Evolutionary conservation across 92 coral and sea anemone species (phyloP).

Genomic region (Umimayanthus kanabou): DNA sequence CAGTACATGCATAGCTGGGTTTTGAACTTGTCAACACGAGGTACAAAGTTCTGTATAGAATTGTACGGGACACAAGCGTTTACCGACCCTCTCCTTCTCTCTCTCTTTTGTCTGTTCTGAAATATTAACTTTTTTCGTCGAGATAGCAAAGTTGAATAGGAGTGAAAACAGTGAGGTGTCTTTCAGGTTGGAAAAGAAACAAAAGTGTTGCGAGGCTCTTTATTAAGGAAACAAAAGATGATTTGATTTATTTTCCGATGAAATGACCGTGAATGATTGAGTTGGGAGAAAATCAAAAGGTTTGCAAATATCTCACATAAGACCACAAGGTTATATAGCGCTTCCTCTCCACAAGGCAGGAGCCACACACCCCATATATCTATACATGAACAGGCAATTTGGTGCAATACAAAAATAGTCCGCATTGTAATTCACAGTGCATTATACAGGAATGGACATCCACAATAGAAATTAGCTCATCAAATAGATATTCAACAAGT

Average conservation of each 20-base stretch:
- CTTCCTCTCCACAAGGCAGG: neutral
- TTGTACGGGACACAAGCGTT: neutral
- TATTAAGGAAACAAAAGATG: constrained; percentile 15
- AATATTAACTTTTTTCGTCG: constrained; percentile 14
- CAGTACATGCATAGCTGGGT: neutral
- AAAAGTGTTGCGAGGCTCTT: neutral
- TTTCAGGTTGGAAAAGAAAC: neutral
- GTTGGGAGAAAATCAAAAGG: neutral
- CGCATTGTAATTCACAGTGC: constrained; percentile 15
- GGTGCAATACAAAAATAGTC: neutral
- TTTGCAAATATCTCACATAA: neutral
- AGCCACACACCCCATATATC: neutral
- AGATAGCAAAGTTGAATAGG: neutral
- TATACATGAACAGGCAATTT: neutral
- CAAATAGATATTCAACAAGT: constrained; percentile 34
- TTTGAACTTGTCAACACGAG: neutral
- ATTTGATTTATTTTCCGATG: constrained; percentile 14
- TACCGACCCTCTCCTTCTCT: neutral
- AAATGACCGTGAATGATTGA: neutral
- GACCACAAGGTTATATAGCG: neutral
- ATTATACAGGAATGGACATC: constrained; percentile 8
- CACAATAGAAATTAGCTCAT: constrained; percentile 33
- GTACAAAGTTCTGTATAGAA: neutral
- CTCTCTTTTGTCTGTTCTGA: neutral
- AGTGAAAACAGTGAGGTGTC: neutral